Evolutionary conservation across 2,113 vertebrate species (phyloP), one percentile per base, ranked within the genome.

Genomic region (Myiopsitta monachus): DNA sequence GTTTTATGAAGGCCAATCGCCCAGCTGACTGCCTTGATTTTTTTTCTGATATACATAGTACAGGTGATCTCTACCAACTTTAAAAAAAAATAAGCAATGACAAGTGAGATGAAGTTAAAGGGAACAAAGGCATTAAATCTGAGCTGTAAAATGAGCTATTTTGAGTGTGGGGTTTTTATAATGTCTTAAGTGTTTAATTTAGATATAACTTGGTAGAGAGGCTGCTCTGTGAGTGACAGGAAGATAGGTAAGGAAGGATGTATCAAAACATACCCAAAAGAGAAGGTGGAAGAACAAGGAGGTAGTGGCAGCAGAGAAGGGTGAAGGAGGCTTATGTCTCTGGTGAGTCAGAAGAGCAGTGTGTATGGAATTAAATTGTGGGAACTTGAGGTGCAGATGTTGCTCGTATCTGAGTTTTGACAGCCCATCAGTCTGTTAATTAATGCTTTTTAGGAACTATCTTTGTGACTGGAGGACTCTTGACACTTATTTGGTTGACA

Each of bases 151-250:
- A 55, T 63, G 7, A 85, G 18, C 14, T 75, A 6, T 17, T 52
- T 39, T n/a, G 10, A 36, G n/a, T 28, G 1, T 18, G 36, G 24
- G 6, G 3, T 0, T 3, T 22, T 36, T 62, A 14, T 51, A 15
- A 6, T 61, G 41, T 67, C 57, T 85, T 1, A 0, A 43, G 6
- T 55, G 8, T 83, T 90, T 86, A 77, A 41, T 67, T 93, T 46
- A 69, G 57, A 31, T 26, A n/a, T 14, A 38, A 46, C 52, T 81
- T 72, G 41, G 18, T 39, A 39, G 61, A 52, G 23, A 72, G 36
- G 24, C 36, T 85, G 7, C 30, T 52, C 24, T 88, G 6, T 51
- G 43, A 72, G 68, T 72, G 67, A 36, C 39, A 61, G 52, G 77
- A 85, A 83, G 43, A 11, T 36, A 33, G 14, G 46, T 95, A 51